phyloP scores from a whole-genome alignment of 2,113 vertebrate species.

The Glareola pratincola region DNA sequence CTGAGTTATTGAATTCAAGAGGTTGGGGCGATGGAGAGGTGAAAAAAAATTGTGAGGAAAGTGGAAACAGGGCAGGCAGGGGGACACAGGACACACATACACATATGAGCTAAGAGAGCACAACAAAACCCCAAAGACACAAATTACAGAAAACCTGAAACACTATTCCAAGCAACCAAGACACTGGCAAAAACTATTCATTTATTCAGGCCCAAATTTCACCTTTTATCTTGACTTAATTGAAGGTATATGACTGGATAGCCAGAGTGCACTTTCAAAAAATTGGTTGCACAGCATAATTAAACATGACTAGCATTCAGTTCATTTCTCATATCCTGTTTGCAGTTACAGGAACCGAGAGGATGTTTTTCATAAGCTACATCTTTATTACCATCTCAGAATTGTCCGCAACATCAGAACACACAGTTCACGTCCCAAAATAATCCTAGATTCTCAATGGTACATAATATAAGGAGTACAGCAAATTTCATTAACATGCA shows the following conservation, averaged over 20 bases:
- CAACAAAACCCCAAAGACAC: background rate
- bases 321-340: background rate
- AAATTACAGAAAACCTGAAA: background rate
- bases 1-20: background rate
- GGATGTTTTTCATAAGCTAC: background rate
- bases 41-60: background rate
- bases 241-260: background rate
- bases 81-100: background rate
- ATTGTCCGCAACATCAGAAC: background rate
- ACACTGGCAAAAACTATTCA: background rate
- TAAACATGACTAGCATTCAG: background rate
- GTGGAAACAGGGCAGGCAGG: background rate
- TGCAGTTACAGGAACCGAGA: background rate
- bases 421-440: background rate
- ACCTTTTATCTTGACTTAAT: background rate
- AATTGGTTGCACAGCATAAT: background rate
- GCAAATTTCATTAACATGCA: background rate
- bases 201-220: background rate
- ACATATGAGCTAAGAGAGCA: background rate
- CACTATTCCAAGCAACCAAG: background rate
- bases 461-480: background rate
- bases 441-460: background rate
- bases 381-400: constrained; percentile 25
- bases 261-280: background rate
- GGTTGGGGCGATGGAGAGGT: no score